Base-by-base conservation (phyloP, 2,113 vertebrate species). In the Bostrychus sinensis region DNA sequence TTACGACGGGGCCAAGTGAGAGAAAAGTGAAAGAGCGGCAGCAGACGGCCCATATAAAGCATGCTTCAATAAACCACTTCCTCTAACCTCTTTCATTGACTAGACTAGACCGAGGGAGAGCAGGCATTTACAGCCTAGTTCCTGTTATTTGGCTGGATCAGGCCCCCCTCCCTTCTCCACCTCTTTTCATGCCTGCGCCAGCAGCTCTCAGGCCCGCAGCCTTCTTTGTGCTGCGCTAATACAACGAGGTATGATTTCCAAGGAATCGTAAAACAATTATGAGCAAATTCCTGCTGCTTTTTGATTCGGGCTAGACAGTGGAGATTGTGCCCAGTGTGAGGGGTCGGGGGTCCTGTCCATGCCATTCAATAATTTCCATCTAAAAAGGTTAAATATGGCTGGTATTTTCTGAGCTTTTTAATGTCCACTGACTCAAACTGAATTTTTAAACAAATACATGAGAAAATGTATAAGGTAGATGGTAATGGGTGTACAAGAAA, bases 121-220 rank as follows among this genome's bases (percentile, higher is more conserved):
- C 93, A 85, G 22, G 75, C 90, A 93, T 97, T 98, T 98, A 97
- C 85, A 90, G 89, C 93, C 89, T 86, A 93, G 92, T 96, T 97
- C 95, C 96, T 97, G 94, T 93, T 93, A 91, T 87, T 86, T 83
- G 88, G 91, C 90, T 93, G 90, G 62, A 70, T 75, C 69, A 45
- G 78, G 70, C 43, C 71, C 84, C 81, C 91, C 90, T 91, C 88
- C 85, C 84, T 82, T 86, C 25, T 89, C 80, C 66, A 73, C 76
- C 20, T 70, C 81, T 72, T 91, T 95, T 94, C 92, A 95, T 93
- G 89, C 89, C 91, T 78, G 87, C 91, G 93, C 91, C 86, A 92
- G 91, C 93, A 91, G 93, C 64, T 91, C 91, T 93, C 91, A 90
- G 86, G 88, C 89, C 86, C 64, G 60, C 81, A 89, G 75, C 66